Conservation (phyloP, 1,140 invertebrate genomes). For the Elymnias hypermnestra region DNA sequence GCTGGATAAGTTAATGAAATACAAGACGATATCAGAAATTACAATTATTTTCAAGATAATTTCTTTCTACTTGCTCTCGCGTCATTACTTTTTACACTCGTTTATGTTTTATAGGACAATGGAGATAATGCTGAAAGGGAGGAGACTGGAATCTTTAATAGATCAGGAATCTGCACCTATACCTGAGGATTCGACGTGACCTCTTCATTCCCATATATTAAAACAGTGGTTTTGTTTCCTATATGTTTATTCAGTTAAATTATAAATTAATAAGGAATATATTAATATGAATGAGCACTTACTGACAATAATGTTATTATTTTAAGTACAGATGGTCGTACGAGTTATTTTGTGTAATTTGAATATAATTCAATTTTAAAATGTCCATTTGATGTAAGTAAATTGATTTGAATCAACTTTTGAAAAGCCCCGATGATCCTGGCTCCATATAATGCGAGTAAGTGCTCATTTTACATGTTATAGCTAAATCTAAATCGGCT, state of each 20-base stretch:
- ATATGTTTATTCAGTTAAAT: conserved; percentile 8
- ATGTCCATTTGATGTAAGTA: too few species aligned
- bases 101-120: conserved; percentile 36
- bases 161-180: conserved; percentile 22
- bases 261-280: neutral
- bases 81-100: too few species aligned
- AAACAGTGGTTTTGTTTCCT: conserved; percentile 6
- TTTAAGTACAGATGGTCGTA: too few species aligned
- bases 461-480: conserved; percentile 1
- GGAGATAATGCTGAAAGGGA: conserved; percentile 42
- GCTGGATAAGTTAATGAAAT: too few species aligned
- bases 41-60: too few species aligned
- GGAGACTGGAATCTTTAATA: conserved; percentile 23
- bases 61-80: too few species aligned
- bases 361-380: too few species aligned
- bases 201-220: neutral
- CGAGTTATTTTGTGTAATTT: too few species aligned
- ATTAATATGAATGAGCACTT: neutral
- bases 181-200: conserved; percentile 7
- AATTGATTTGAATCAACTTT: too few species aligned
- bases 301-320: too few species aligned
- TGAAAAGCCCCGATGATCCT: too few species aligned
- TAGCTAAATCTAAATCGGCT: conserved; percentile 2
- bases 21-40: too few species aligned
- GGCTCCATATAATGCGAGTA: conserved; percentile 1